These are phyloP conservation scores for Atopsyche davidsoni DNA, from an alignment of 1,140 invertebrate genomes.

Conservation along the genomic window DNA sequence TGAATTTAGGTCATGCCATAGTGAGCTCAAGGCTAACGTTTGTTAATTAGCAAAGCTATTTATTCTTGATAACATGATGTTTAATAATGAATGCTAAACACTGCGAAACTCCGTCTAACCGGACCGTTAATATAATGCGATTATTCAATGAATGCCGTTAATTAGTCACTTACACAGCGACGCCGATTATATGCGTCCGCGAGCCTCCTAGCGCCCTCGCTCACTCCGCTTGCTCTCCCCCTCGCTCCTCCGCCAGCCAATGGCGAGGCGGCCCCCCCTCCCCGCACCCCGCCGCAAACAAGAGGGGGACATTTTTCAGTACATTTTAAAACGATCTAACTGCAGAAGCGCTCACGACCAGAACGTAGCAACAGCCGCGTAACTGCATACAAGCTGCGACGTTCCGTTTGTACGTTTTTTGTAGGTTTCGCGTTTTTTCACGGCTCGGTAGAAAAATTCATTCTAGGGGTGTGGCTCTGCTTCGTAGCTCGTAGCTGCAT, in stretches of 20 bases:
- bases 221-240: conserved; percentile 27
- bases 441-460: conserved; percentile 12
- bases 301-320: conserved; percentile 20
- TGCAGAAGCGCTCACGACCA: conserved; percentile 1
- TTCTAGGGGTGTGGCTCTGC: conserved; percentile 17
- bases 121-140: too few relatives aligned
- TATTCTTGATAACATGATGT: too few relatives aligned
- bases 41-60: too few relatives aligned
- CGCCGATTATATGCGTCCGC: conserved; percentile 4
- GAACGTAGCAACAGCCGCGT: conserved; percentile 13
- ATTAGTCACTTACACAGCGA: too few relatives aligned
- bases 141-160: too few relatives aligned
- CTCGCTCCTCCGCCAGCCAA: conserved; percentile 24
- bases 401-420: not conserved
- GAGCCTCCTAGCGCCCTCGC: conserved; percentile 17
- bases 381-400: not conserved
- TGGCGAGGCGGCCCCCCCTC: conserved; percentile 25
- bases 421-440: conserved; percentile 18
- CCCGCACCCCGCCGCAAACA: not conserved
- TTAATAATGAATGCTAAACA: too few relatives aligned
- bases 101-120: too few relatives aligned
- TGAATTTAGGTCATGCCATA: too few relatives aligned
- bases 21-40: too few relatives aligned
- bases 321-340: conserved; percentile 25
- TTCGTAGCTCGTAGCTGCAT: not conserved